Base-by-base conservation (phyloP, 2,888 invertebrate genomes). In the Pyralis farinalis region DNA sequence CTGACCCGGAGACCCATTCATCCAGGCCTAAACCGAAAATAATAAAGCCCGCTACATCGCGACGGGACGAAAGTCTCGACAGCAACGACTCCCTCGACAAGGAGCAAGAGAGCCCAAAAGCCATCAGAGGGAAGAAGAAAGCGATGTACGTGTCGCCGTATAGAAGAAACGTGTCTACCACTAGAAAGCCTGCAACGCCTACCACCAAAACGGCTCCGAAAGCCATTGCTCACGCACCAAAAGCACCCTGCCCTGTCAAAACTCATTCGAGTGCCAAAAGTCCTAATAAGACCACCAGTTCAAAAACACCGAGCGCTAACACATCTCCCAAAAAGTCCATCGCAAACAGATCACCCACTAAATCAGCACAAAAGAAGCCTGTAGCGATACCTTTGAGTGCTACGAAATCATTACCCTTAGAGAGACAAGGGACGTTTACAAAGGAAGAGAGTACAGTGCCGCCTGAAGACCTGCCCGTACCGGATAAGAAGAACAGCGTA, bases 351-450 rank as follows among this genome's bases (percentile, higher is more conserved):
- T 75, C 82, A 1, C 82, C 81, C 0, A 58, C 61, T 1, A 84
- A 82, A 53, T 47, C 60, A 32, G 54, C 59, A 31, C 71, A 59
- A 39, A 64, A 64, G 43, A 81, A 71, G 46, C 58, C 76, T 3
- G 52, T 68, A 16, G 36, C 66, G 1, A 63, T 73, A 32, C 71
- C 79, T 5, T 51, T 72, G 1, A 58, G 62, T 11, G 66, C 74
- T 6, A 57, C 69, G 4, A 87, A 83, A 51, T 87, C 91, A 0
- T 67, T 90, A 38, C 90, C 91, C 0, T 71, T 95, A 25, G 95
- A 95, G 52, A 91, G 97, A 20, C 97, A 98, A 75, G 96, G 96
- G 8, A 98, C 98, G 0, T 98, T 98, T 69, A 96, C 96, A 0
- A 97, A 97, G 78, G 97, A 97, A 57, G 95, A 96, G 28, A 85